Evolutionary conservation across 1,140 invertebrate species (phyloP), one percentile per base, ranked within the genome.

Genomic region (Meloidogyne floridensis): DNA sequence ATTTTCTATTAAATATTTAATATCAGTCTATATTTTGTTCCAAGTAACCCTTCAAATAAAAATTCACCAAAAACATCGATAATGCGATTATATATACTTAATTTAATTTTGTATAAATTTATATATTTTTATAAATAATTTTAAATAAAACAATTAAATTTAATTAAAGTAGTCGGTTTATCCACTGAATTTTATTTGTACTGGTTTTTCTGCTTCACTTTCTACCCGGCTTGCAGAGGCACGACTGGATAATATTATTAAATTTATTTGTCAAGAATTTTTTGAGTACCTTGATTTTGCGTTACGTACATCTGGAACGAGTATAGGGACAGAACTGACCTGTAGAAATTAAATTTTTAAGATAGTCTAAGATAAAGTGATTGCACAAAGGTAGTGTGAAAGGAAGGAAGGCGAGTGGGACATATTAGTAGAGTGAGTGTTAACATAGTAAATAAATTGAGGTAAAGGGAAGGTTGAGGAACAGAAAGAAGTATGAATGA

Each of bases 161-260:
- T 32, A 32, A 32, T 32, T 32, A 32, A 32, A 32, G 32, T 32
- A 32, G 32, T 32, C 32, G 32, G 13, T 9, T 74, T 59, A 81
- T 54, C 86, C 71, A 32, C 85, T 85, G 20, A 86, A 86, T 76
- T 81, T 75, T n/a, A 86, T 77, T 8, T 86, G 85, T 2, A 87
- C 81, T 13, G 86, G 71, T 9, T 76, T 77, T n/a, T 86, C 83
- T 20, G 70, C 85, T 76, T 86, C 85, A n/a, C 54, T 84, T 65
- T 86, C 86, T 5, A 86, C 86, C 6, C 74, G 79, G 0, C 56
- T 72, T 13, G 86, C 79, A 10, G 82, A 75, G 13, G 84, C 84
- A 15, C 76, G 77, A 72, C 84, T 86, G n/a, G 73, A 85, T 43
- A 43, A 70, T 15, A 73, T 54, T 43, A 4, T 56, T 53, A 10